Base-by-base conservation (phyloP, 2,113 vertebrate genomes). In the Siniperca chuatsi region DNA sequence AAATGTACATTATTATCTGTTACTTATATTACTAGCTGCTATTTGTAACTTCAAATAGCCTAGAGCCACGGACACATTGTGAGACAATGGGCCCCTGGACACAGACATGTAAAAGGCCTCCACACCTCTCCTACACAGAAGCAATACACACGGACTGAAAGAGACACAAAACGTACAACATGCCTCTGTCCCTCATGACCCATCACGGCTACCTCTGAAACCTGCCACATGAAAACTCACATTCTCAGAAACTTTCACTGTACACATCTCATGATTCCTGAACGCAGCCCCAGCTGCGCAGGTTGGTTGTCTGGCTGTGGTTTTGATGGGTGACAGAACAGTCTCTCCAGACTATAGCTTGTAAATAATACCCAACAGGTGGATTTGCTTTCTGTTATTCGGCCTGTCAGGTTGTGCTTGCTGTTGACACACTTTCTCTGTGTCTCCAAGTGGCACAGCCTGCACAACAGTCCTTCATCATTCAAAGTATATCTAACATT, bases 301-400 rank as follows among this genome's bases (percentile, higher is more conserved):
- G 42, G 21, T 15, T 70, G 67, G 73, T 48, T 76, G 68, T 76
- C 67, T 83, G 74, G 23, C 71, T 84, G 66, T 80, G 82, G 84
- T 79, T 85, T 69, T 55, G 73, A 58, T 60, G 61, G 62, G 40
- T 68, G 80, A 65, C 67, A 54, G 35, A 33, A 11, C 0, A 3
- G 58, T 9, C 42, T 66, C 58, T 55, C 40, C 68, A 10, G 18
- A 76, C 23, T 23, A 25, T 21, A 70, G 37, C 15, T n/a, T 52
- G 44, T 42, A 85, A 90, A 81, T 40, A 65, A 54, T 15, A 65
- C 23, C 61, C 7, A 71, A 62, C 75, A 76, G 75, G 55, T 75
- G 83, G 54, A 68, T 12, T n/a, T 6, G 15, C 48, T 84, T 66
- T 60, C 67, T 75, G 58, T 78, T 50, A 42, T 57, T 54, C 21